Evolutionary conservation across 2,888 invertebrate genomes (phyloP), one percentile per base, ranked within the genome.

Genomic region (Megastigmus dorsalis): DNA sequence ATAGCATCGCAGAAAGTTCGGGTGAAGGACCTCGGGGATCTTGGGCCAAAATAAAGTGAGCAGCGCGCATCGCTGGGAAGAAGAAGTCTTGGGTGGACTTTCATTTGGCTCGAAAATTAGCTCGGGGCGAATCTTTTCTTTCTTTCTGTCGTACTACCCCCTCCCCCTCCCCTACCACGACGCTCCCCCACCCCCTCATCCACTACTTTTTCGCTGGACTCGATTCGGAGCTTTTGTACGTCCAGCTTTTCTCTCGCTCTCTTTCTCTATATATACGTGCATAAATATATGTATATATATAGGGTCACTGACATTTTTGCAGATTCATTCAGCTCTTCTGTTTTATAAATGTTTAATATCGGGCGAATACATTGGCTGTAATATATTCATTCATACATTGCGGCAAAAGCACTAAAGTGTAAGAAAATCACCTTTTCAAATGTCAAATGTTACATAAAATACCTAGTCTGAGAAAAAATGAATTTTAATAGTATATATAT

Each of bases 101-200:
- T 70, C 74, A 70, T 74, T 70, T 69, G 59, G 63, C 65, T 69
- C 70, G 65, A 70, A 70, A 74, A 74, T 74, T 69, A 74, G 70
- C 60, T 70, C 50, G 26, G 28, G 26, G 54, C 20, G 23, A 28
- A 57, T 65, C 43, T 45, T 23, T n/a, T 67, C 20, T 52, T n/a
- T 66, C 48, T 57, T 13, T n/a, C n/a, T n/a, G n/a, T n/a, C n/a
- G 10, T n/a, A n/a, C n/a, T n/a, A n/a, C n/a, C n/a, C n/a, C n/a
- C n/a, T n/a, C n/a, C n/a, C n/a, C n/a, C n/a, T n/a, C n/a, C n/a
- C n/a, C n/a, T n/a, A n/a, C n/a, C n/a, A n/a, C n/a, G n/a, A n/a
- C n/a, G n/a, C n/a, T n/a, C n/a, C n/a, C n/a, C n/a, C n/a, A n/a
- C n/a, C n/a, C n/a, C n/a, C n/a, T n/a, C n/a, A n/a, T n/a, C n/a